Percentiles rank a stretch among this genome's conserved stretches.
Conservation (phyloP, 2,113 vertebrate species). For the Neomonachus schauinslandi region DNA sequence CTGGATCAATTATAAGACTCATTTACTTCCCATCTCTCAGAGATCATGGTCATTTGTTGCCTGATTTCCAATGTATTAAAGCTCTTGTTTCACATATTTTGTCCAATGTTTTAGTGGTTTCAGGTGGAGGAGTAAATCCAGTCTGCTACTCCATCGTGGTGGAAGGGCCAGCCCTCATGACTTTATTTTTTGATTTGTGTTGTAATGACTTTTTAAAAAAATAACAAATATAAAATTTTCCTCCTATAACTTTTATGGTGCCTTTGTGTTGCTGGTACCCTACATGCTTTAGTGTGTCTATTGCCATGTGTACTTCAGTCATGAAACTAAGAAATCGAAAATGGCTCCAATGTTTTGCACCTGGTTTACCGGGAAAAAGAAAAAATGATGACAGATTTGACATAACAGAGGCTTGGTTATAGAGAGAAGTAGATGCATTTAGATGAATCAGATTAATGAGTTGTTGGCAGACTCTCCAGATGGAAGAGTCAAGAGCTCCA, state of each 20-base stretch:
- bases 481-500: background rate
- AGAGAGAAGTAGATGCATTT: background rate
- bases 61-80: background rate
- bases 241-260: background rate
- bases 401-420: background rate
- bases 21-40: background rate
- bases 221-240: background rate
- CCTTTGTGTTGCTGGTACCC: background rate
- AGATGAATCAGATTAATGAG: background rate
- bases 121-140: background rate
- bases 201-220: slow-evolving; percentile 20
- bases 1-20: background rate
- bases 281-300: background rate
- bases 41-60: background rate
- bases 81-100: background rate
- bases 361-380: background rate
- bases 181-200: slow-evolving; percentile 17
- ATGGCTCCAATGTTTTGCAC: background rate
- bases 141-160: background rate
- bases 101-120: background rate
- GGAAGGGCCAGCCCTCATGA: background rate
- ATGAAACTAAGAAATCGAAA: slow-evolving; percentile 16
- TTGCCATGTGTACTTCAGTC: background rate
- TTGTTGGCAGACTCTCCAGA: background rate
- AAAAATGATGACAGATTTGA: background rate